Evolutionary conservation across 2,113 vertebrate genomes (phyloP), one percentile per base, ranked within the genome.

Genomic region (Sciurus niger): DNA sequence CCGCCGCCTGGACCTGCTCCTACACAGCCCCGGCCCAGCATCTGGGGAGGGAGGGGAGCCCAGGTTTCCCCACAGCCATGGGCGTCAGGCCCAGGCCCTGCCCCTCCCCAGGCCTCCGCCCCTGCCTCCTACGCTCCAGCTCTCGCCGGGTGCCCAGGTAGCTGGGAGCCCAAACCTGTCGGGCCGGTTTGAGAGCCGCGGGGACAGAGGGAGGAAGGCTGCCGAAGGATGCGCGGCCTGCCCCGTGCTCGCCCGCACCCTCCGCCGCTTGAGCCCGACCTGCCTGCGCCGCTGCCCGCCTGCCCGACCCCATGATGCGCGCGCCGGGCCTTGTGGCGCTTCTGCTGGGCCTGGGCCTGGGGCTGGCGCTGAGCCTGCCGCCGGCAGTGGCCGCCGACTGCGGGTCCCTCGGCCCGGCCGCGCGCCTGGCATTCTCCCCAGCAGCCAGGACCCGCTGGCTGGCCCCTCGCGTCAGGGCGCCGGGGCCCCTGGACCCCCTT

Each of bases 401-500:
- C 30, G 85, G 86, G 0, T 68, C 63, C 0, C 13, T 93, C 1
- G 0, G 95, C 5, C 93, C 89, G 0, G 37, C 37, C 0, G 55
- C 65, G 0, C 94, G 77, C 7, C 98, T 99, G 32, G 84, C 73
- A 2, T 99, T 99, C 97, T 37, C 94, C 2, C 97, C 97, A 1
- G 87, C 58, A 0, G 97, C 98, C 3, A 96, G 97, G 3, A 94
- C 96, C n/a, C 97, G 97, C 0, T 97, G 94, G 80, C 97, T 98
- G 89, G 97, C 98, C 0, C 97, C 98, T 2, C 95, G 95, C 68
- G 96, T 80, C 60, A 97, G 97, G 0, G 53, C 97, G 0, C 97
- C 97, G 0, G 98, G 98, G 18, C 60, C 97, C 1, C 95, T 99
- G 53, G 98, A 98, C 63, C 97, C 98, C 0, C 98, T 99, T 65